Conservation (phyloP, 2,888 invertebrate species). For the Drosophila monieri region DNA sequence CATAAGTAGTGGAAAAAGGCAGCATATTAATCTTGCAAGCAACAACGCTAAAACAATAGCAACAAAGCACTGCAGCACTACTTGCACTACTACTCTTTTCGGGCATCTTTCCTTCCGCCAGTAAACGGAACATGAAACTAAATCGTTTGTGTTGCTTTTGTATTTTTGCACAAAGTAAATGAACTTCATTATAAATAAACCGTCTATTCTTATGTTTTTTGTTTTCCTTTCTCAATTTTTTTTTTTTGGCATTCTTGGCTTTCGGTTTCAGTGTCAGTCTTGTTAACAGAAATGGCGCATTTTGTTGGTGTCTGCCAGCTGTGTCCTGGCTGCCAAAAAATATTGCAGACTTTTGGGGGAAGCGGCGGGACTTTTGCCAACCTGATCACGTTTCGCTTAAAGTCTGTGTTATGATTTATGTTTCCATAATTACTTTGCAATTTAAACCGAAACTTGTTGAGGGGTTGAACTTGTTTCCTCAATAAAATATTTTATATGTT, state of each 20-base stretch:
- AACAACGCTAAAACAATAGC: conserved; percentile 53
- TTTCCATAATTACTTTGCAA: neutral
- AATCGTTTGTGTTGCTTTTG: conserved; percentile 43
- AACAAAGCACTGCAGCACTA: conserved; percentile 43
- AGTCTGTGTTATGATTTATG: neutral
- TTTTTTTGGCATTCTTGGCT: conserved; percentile 14
- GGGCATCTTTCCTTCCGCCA: conserved; percentile 22
- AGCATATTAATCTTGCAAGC: conserved; percentile 73
- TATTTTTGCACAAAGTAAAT: conserved; percentile 58
- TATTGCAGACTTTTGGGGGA: conserved; percentile 2
- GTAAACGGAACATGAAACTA: conserved; percentile 57
- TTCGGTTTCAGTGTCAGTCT: conserved; percentile 43
- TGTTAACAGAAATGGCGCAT: conserved; percentile 22
- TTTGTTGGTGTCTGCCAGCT: conserved; percentile 18
- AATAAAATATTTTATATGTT: neutral
- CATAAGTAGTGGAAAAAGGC: conserved; percentile 75
- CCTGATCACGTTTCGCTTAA: conserved; percentile 8
- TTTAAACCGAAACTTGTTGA: neutral
- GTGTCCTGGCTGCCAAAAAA: conserved; percentile 9
- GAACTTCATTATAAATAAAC: conserved; percentile 64
- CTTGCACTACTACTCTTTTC: conserved; percentile 40
- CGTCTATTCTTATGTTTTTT: conserved; percentile 14
- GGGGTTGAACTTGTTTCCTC: neutral
- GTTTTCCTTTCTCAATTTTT: neutral
- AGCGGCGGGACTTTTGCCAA: conserved; percentile 7